A percentile compares a stretch with the other conserved stretches of the same genome.
Conservation (phyloP, 2,113 vertebrate species). For the Columbina picui region DNA sequence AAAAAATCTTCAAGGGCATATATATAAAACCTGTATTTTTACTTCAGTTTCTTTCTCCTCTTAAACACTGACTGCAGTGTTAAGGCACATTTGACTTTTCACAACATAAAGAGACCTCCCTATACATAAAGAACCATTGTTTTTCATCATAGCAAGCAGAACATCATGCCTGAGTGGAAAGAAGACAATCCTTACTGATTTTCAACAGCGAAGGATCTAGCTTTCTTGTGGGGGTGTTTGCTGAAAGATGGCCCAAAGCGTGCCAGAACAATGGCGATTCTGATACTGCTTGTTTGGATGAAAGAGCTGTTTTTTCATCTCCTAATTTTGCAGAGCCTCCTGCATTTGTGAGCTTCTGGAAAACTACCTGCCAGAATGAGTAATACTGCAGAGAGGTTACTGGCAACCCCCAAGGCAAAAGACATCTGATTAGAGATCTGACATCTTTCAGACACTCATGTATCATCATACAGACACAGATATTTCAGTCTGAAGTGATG, state of each 20-base stretch:
- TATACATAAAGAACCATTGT: neutral
- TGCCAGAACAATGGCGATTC: neutral
- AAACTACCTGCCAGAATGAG: conserved; percentile 23
- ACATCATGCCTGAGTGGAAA: neutral
- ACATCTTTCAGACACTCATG: conserved; percentile 5
- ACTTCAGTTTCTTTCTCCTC: neutral
- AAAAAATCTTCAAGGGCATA: neutral
- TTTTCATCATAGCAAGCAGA: neutral
- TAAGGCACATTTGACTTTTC: neutral
- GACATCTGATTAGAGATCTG: conserved; percentile 20
- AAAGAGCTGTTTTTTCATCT: neutral
- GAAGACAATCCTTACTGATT: neutral
- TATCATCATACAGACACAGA: neutral
- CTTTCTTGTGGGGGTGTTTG: neutral
- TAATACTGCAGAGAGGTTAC: neutral
- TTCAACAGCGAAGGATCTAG: neutral
- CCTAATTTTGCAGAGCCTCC: neutral
- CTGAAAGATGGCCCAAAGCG: neutral
- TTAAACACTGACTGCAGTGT: neutral
- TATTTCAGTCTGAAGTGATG: conserved; percentile 14
- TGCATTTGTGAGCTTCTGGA: neutral
- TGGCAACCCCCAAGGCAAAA: neutral
- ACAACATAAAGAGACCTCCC: neutral
- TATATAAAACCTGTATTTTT: neutral
- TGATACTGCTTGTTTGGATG: neutral